A percentile compares a stretch with the other conserved stretches of the same genome.
These are phyloP conservation scores for Elephas maximus DNA, from an alignment of 2,113 vertebrate genomes.

Conservation along the genomic window DNA sequence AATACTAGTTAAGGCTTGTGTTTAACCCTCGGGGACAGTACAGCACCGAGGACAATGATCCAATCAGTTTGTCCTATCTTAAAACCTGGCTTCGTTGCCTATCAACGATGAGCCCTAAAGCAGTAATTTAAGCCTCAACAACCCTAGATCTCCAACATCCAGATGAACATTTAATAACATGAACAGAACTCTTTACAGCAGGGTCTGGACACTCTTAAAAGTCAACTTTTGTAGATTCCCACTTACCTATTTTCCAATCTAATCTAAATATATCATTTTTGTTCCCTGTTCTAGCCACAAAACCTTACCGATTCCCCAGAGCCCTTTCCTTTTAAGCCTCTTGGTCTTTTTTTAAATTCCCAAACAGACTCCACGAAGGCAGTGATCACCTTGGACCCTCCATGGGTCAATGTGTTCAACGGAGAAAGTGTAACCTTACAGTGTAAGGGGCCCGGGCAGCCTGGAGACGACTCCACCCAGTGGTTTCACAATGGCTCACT, in stretches of 20 bases:
- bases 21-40: not conserved
- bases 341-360: not conserved
- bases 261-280: not conserved
- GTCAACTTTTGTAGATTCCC: not conserved
- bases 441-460: not conserved
- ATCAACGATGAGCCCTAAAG: not conserved
- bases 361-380: slow-evolving; percentile 44
- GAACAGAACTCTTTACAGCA: not conserved
- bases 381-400: slow-evolving; percentile 72
- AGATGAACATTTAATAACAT: not conserved
- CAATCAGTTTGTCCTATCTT: not conserved
- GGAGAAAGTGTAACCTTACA: slow-evolving; percentile 23
- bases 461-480: not conserved
- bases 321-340: not conserved
- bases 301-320: not conserved
- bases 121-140: not conserved
- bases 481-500: slow-evolving; percentile 67
- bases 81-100: not conserved
- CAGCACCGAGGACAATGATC: not conserved
- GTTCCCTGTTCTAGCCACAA: not conserved
- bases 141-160: not conserved
- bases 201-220: not conserved
- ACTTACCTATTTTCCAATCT: not conserved
- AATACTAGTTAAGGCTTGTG: not conserved
- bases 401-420: slow-evolving; percentile 63